Evolutionary conservation across 2,888 invertebrate genomes (phyloP).

Genomic region (Ennomos erosarius): DNA sequence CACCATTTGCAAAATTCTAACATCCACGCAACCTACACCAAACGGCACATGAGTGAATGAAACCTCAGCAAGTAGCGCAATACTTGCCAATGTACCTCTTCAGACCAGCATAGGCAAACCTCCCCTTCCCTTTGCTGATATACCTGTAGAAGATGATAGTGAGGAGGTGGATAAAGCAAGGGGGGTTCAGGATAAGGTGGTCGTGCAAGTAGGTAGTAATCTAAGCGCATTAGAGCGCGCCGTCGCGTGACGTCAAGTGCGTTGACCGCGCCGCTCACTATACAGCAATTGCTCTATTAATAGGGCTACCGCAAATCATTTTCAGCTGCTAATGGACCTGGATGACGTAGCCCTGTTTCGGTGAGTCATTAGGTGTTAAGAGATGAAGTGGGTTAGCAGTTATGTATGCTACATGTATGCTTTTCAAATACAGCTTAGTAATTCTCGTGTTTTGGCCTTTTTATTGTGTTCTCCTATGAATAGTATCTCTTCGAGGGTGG

Average conservation of each 20-base stretch:
- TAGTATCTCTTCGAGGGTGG: no score
- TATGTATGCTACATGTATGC: no score
- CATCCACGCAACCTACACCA: constrained; percentile 41
- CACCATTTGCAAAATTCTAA: constrained; percentile 29
- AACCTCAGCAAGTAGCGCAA: constrained; percentile 75
- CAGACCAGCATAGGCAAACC: constrained; percentile 48
- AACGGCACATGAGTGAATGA: constrained; percentile 54
- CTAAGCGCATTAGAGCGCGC: constrained; percentile 79
- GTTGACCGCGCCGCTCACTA: constrained; percentile 76
- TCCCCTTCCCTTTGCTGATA: constrained; percentile 37
- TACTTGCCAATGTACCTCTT: constrained; percentile 62
- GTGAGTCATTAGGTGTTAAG: constrained; percentile 1
- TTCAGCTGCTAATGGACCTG: constrained; percentile 35
- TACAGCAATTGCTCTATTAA: constrained; percentile 73
- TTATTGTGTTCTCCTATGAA: no score
- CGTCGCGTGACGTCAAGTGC: constrained; percentile 80
- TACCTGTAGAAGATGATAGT: constrained; percentile 12
- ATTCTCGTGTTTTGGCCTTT: no score
- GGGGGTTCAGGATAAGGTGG: constrained; percentile 57
- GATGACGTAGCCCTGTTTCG: constrained; percentile 9
- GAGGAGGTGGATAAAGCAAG: constrained; percentile 28
- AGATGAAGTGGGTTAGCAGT: no score
- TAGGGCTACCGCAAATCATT: constrained; percentile 63
- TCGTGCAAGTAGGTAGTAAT: constrained; percentile 72
- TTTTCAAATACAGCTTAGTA: no score